Conservation (phyloP, 2,797 vertebrate species). For the Nyctibius grandis region DNA sequence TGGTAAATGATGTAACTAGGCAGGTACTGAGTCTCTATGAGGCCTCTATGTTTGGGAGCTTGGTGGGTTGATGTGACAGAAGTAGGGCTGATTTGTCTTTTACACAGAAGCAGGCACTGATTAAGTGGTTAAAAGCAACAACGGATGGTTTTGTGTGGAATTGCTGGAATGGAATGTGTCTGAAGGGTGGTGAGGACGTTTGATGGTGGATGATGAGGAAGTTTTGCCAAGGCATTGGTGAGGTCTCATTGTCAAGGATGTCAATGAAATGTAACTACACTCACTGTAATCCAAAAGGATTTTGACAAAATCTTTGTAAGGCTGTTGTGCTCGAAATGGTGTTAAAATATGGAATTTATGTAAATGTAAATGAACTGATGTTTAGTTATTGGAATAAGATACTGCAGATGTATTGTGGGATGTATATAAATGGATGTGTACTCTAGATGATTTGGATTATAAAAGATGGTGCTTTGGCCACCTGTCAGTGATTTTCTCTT, state of each 20-base stretch:
- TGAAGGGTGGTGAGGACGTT: not conserved
- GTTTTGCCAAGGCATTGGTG: not conserved
- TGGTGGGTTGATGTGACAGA: not conserved
- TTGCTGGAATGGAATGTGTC: conserved; percentile 25
- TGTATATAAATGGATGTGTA: conserved; percentile 28
- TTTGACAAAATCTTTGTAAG: not conserved
- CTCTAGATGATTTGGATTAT: conserved; percentile 3
- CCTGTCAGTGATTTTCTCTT: not conserved
- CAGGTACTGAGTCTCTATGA: rapidly evolving
- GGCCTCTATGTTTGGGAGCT: not conserved
- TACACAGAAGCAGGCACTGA: not conserved
- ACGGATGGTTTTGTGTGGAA: not conserved
- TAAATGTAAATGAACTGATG: conserved; percentile 22
- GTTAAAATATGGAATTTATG: conserved; percentile 25
- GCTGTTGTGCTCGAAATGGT: not conserved
- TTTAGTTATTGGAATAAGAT: conserved; percentile 16
- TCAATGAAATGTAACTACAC: not conserved
- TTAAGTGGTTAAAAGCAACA: not conserved
- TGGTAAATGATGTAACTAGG: not conserved
- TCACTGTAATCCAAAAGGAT: not conserved
- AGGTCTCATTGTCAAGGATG: not conserved
- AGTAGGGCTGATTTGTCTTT: not conserved
- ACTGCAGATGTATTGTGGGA: not conserved
- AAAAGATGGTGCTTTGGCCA: conserved; percentile 4
- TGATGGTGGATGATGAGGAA: not conserved